phyloP scores from a whole-genome alignment of 2,113 vertebrate species.

The Ibidorhyncha struthersii region DNA sequence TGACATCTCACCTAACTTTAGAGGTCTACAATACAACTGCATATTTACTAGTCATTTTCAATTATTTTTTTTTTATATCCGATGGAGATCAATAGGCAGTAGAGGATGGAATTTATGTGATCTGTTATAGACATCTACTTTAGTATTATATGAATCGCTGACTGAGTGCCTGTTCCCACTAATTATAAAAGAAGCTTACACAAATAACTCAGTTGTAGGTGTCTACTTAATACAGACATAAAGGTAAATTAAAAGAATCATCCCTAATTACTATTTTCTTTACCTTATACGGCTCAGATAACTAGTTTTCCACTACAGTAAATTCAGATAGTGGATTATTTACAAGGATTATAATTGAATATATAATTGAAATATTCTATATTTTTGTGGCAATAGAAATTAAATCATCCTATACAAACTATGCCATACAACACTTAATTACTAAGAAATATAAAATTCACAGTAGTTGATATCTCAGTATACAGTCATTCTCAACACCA shows the following conservation, averaged over 20 bases:
- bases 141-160: not conserved
- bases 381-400: not conserved
- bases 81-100: not conserved
- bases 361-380: too few species aligned
- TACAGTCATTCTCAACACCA: not conserved
- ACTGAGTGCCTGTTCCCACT: not conserved
- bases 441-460: not conserved
- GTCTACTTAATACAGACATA: not conserved
- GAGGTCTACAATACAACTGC: not conserved
- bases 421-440: not conserved
- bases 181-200: not conserved
- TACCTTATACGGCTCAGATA: not conserved
- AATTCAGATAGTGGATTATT: not conserved
- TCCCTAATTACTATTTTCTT: not conserved
- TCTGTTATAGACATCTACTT: not conserved
- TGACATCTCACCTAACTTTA: not conserved
- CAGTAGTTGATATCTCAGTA: not conserved
- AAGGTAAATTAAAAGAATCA: not conserved
- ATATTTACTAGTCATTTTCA: not conserved
- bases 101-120: not conserved
- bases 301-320: not conserved
- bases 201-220: not conserved
- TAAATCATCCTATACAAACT: not conserved
- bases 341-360: not conserved
- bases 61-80: not conserved